Evolutionary conservation across 1,140 invertebrate species (phyloP), one percentile per base, ranked within the genome.

Genomic region (Sitophilus oryzae): DNA sequence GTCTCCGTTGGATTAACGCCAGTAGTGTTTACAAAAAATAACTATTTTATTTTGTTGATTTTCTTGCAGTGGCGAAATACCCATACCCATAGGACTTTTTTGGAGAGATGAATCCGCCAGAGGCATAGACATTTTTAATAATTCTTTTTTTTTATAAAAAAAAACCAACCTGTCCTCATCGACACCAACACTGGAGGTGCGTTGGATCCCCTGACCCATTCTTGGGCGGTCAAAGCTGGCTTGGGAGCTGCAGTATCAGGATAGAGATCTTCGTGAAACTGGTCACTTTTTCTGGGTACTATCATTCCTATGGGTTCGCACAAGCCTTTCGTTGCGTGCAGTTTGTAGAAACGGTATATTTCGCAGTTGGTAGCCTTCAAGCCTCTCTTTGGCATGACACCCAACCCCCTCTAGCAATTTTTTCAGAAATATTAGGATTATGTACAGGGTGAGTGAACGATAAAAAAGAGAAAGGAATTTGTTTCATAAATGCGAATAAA

Each of bases 291-390:
- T 62, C 93, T 76, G 3, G 93, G 93, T 25, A 94, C 92, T 58
- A 95, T 93, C 91, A 96, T 95, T 3, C 91, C 88, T 57, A 96
- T 86, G 15, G 92, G 91, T 70, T 96, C 92, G 70, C 89, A 89
- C 37, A 92, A 75, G 16, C 85, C 84, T 52, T 89, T 83, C 22
- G 86, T 89, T 0, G 91, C 90, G 71, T 94, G 90, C 38, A 96
- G 74, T 71, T 96, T 96, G 73, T 89, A 96, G 76, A 96, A 95
- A 49, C 91, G 81, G 68, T 87, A 90, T 37, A 95, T 83, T 70
- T 96, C 93, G 74, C 91, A 95, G 10, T 77, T 76, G 4, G 75
- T 73, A 8, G 86, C 85, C 69, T 83, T 88, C 54, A 92, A 78
- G n/a, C 93, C 94, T 61, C 93, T 77, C 75, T 97, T 97, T 9